phyloP scores from a whole-genome alignment of 1,140 invertebrate species.

The Lepidurus couesii region DNA sequence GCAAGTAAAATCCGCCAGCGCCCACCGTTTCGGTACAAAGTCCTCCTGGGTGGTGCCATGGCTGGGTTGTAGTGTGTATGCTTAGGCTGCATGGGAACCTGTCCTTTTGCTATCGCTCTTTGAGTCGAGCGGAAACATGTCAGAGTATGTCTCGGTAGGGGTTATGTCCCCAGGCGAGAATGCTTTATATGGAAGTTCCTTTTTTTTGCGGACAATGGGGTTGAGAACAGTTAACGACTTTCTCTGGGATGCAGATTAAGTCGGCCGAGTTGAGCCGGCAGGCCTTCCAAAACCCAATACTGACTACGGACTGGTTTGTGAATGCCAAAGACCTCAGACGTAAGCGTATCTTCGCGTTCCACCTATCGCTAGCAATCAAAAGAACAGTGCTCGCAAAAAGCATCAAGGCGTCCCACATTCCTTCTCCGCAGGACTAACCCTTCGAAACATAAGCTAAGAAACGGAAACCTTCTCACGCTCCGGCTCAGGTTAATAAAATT shows the following conservation, averaged over 20 bases:
- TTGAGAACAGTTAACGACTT: background rate
- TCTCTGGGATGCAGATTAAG: background rate
- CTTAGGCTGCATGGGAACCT: slow-evolving; percentile 1
- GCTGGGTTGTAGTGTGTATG: background rate
- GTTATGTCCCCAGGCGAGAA: slow-evolving; percentile 17
- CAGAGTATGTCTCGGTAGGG: background rate
- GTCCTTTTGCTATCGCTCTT: background rate
- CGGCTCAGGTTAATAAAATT: too few relatives aligned
- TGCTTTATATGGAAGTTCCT: slow-evolving; percentile 13
- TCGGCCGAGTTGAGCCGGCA: background rate
- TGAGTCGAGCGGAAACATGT: background rate
- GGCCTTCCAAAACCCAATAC: background rate
- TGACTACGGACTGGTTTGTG: background rate
- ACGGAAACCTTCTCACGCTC: too few relatives aligned
- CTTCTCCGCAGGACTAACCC: too few relatives aligned
- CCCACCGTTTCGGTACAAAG: background rate
- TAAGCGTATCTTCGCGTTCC: background rate
- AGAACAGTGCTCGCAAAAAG: too few relatives aligned
- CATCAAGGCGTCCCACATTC: too few relatives aligned
- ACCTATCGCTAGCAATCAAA: too few relatives aligned
- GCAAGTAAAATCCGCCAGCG: background rate
- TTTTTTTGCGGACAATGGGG: slow-evolving; percentile 10
- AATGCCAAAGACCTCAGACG: background rate
- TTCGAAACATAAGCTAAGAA: too few relatives aligned
- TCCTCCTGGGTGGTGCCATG: background rate